phyloP scores from a whole-genome alignment of 2,113 vertebrate genomes.

The Daphoenositta chrysoptera region DNA sequence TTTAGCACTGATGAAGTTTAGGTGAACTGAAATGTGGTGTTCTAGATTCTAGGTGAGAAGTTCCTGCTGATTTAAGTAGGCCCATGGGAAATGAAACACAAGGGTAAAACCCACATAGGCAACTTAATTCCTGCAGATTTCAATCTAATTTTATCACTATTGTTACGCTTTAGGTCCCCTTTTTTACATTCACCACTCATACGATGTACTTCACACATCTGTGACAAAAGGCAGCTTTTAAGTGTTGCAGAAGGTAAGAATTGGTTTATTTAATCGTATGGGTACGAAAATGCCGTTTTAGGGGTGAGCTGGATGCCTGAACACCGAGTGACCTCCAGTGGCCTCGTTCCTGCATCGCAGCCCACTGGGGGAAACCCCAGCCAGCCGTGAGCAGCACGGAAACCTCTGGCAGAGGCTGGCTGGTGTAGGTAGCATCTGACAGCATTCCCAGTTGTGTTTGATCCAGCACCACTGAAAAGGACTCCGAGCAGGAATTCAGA shows the following conservation, averaged over 20 bases:
- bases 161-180: background rate
- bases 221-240: background rate
- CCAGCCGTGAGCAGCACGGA: background rate
- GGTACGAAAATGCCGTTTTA: background rate
- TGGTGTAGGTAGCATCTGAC: background rate
- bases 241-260: background rate
- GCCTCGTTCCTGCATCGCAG: background rate
- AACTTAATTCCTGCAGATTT: conserved; percentile 2
- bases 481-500: background rate
- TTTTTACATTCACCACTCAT: conserved; percentile 26
- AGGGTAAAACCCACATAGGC: background rate
- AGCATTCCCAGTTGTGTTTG: background rate
- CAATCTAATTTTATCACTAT: background rate
- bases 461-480: background rate
- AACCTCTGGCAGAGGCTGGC: background rate
- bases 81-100: background rate
- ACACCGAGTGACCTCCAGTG: conserved; percentile 68
- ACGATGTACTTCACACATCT: conserved; percentile 46
- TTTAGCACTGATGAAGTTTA: background rate
- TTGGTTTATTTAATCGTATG: background rate
- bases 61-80: conserved; percentile 15
- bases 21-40: background rate
- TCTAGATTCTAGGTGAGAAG: background rate
- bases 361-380: background rate
- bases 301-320: conserved; percentile 25